Evolutionary conservation across 2,888 invertebrate species (phyloP).

Genomic region (Idaea straminata): DNA sequence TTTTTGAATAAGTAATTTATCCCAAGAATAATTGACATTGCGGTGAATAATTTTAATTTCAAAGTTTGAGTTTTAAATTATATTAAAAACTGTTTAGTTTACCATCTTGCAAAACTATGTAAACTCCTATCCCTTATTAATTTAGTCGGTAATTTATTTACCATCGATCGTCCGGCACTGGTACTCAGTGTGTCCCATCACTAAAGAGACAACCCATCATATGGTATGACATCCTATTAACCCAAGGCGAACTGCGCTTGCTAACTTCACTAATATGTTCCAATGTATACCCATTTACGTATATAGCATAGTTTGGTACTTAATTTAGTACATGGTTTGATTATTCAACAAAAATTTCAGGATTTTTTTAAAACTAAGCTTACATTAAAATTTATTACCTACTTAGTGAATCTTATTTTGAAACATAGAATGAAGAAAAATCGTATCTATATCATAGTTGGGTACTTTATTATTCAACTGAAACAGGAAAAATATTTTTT

Average conservation of each 20-base stretch:
- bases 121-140: not conserved
- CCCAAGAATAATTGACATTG: too few relatives aligned
- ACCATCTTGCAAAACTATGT: not conserved
- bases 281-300: conserved; percentile 41
- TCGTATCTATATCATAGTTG: too few relatives aligned
- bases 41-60: not conserved
- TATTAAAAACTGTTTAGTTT: not conserved
- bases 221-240: conserved; percentile 75
- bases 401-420: too few relatives aligned
- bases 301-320: not conserved
- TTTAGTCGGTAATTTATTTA: not conserved
- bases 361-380: too few relatives aligned
- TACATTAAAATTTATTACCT: too few relatives aligned
- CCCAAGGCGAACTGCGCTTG: conserved; percentile 56
- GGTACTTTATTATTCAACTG: too few relatives aligned
- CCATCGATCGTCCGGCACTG: not conserved
- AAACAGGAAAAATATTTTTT: too few relatives aligned
- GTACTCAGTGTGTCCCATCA: conserved; percentile 19
- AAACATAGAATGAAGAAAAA: too few relatives aligned
- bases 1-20: too few relatives aligned
- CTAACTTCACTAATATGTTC: conserved; percentile 71
- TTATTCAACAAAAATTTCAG: too few relatives aligned
- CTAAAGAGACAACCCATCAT: conserved; percentile 62
- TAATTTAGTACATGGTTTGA: too few relatives aligned
- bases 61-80: not conserved